Evolutionary conservation across 2,113 vertebrate genomes (phyloP).

Genomic region (Oryzias melastigma): DNA sequence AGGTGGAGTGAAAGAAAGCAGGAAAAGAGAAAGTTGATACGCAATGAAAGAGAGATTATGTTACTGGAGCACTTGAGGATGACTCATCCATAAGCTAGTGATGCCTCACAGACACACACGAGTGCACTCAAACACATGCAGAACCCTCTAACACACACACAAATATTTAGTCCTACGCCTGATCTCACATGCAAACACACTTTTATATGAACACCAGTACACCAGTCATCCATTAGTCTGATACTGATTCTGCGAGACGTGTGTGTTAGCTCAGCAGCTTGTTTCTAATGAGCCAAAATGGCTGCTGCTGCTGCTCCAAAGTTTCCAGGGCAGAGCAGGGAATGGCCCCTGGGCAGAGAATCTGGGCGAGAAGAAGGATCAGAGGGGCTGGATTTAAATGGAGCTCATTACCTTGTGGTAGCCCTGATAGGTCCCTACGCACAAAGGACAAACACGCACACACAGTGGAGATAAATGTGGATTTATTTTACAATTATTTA

Average conservation of each 20-base stretch:
- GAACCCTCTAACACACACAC: constrained; percentile 19
- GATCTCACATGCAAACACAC: constrained; percentile 43
- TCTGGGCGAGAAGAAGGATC: constrained; percentile 70
- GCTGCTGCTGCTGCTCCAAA: constrained; percentile 47
- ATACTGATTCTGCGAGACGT: constrained; percentile 60
- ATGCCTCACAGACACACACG: constrained; percentile 34
- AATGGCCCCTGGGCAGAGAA: constrained; percentile 65
- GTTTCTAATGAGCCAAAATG: constrained; percentile 73
- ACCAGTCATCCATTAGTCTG: constrained; percentile 56
- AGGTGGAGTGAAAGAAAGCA: constrained; percentile 12
- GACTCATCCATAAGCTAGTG: constrained; percentile 66
- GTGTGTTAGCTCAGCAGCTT: constrained; percentile 58
- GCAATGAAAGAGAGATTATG: constrained; percentile 36
- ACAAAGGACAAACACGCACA: constrained; percentile 47
- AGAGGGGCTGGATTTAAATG: constrained; percentile 73
- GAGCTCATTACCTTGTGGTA: constrained; percentile 71
- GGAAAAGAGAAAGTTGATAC: constrained; percentile 44
- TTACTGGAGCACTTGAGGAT: constrained; percentile 51
- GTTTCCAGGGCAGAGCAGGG: constrained; percentile 69
- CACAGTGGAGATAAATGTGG: constrained; percentile 1
- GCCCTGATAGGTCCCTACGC: constrained; percentile 62
- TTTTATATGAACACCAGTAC: constrained; percentile 30
- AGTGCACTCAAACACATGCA: constrained; percentile 16
- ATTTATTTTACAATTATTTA: constrained; percentile 4
- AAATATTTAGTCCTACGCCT: constrained; percentile 52